Percentiles rank a stretch among this genome's conserved stretches.
Conservation (phyloP, 2,113 vertebrate genomes). For the Saguinus imperator region DNA sequence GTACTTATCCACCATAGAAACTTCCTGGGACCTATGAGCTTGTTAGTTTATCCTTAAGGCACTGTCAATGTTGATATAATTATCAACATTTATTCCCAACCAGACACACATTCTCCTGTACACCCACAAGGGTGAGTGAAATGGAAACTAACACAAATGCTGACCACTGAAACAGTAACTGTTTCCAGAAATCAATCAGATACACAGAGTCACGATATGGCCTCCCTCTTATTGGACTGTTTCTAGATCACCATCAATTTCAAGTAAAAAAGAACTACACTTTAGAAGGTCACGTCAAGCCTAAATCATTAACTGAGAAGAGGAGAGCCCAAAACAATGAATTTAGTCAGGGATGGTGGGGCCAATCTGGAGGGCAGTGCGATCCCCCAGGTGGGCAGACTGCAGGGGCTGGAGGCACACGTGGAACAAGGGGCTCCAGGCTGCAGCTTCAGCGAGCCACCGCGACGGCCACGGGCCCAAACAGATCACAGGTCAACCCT, state of each 20-base stretch:
- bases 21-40: not conserved
- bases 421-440: fast-evolving
- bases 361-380: fast-evolving
- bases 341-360: not conserved
- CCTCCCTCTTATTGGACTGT: not conserved
- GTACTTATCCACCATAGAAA: not conserved
- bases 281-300: not conserved
- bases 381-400: fast-evolving
- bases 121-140: fast-evolving
- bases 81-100: fast-evolving
- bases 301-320: not conserved
- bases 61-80: not conserved
- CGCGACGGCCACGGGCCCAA: fast-evolving
- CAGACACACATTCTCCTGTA: not conserved
- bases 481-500: not conserved
- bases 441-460: not conserved
- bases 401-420: fast-evolving
- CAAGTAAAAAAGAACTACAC: not conserved
- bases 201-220: fast-evolving
- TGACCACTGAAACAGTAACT: fast-evolving
- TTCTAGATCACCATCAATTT: not conserved
- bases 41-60: not conserved
- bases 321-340: not conserved
- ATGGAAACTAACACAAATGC: not conserved
- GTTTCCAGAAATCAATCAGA: not conserved